Evolutionary conservation across 2,888 invertebrate species (phyloP).

Genomic region (Acanthopleura granulata): DNA sequence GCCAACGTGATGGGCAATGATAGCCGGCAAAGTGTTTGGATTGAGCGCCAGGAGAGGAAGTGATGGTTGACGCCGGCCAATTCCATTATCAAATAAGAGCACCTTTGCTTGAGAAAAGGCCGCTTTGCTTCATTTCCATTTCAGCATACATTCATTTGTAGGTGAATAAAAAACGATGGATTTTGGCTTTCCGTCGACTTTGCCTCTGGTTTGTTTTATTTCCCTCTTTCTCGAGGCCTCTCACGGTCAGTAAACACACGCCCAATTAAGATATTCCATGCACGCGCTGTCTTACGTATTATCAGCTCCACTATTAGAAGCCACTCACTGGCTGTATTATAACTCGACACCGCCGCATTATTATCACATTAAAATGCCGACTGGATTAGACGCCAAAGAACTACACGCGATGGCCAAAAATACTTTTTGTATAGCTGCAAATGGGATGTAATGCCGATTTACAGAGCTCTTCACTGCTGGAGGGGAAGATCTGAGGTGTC

Average conservation of each 20-base stretch:
- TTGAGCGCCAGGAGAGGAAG: neutral
- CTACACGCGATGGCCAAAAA: too few relatives aligned
- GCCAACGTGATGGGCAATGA: too few relatives aligned
- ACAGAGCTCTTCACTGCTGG: too few relatives aligned
- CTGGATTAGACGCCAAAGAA: too few relatives aligned
- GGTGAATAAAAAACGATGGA: neutral
- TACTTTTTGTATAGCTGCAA: too few relatives aligned
- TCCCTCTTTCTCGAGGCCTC: neutral
- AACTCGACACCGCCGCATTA: too few relatives aligned
- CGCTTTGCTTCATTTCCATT: neutral
- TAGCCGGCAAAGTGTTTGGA: too few relatives aligned
- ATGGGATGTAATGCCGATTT: too few relatives aligned
- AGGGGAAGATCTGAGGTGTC: too few relatives aligned
- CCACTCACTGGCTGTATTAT: too few relatives aligned
- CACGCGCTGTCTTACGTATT: neutral
- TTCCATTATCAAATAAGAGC: neutral
- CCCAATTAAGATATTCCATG: slow-evolving; percentile 7
- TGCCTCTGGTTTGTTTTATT: neutral
- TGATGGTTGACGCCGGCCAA: neutral
- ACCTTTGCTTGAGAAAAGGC: neutral
- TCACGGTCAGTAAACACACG: slow-evolving; percentile 9
- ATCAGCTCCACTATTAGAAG: neutral
- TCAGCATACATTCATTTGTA: slow-evolving; percentile 1
- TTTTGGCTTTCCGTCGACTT: neutral
- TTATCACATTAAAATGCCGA: too few relatives aligned